A percentile compares a stretch with the other conserved stretches of the same genome.
Evolutionary conservation across 2,888 invertebrate species (phyloP).

Genomic region (Trachelus troglodyta): DNA sequence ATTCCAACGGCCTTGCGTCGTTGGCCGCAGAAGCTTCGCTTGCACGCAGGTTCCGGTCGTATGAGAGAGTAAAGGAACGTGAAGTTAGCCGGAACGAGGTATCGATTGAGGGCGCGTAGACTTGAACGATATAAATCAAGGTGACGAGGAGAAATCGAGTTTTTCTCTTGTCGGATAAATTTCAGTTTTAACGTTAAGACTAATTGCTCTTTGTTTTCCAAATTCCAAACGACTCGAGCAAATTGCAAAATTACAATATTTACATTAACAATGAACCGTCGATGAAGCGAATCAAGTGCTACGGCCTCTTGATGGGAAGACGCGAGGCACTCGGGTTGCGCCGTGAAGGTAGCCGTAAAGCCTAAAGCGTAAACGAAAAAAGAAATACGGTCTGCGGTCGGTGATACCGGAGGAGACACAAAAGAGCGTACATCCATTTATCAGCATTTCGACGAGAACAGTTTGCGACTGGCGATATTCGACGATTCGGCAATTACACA

Average conservation of each 20-base stretch:
- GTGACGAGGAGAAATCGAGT: neutral
- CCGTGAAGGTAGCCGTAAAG: neutral
- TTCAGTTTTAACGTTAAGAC: neutral
- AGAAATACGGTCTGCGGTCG: neutral
- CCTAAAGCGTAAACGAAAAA: neutral
- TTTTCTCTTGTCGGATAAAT: neutral
- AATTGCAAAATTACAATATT: neutral
- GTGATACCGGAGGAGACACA: neutral
- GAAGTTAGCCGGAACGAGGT: neutral
- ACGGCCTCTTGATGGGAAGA: neutral
- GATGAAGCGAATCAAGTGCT: neutral
- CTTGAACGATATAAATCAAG: neutral
- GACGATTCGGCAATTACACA: neutral
- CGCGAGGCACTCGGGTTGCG: neutral
- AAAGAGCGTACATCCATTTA: neutral
- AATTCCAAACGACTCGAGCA: neutral
- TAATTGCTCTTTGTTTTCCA: neutral
- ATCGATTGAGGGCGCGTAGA: neutral
- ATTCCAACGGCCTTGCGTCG: too few species aligned
- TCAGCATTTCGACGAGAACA: neutral
- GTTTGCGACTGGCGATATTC: neutral
- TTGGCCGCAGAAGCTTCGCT: too few species aligned
- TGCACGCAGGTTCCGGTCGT: too few species aligned
- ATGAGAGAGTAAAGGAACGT: neutral
- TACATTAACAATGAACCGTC: neutral